Evolutionary conservation across 2,888 invertebrate genomes (phyloP).

Genomic region (Melanophora roralis): DNA sequence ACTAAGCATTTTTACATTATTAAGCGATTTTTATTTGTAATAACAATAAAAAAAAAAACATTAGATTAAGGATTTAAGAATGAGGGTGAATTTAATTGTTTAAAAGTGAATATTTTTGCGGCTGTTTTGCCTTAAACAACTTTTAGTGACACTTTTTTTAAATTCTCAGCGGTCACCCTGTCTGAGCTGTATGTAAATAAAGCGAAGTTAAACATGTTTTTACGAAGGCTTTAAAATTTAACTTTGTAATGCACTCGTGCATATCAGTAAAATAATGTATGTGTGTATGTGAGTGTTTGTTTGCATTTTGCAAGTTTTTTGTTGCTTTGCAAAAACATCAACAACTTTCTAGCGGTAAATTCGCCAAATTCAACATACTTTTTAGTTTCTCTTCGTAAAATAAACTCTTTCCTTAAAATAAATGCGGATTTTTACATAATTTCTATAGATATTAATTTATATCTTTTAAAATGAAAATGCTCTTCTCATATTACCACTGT

Average conservation of each 20-base stretch:
- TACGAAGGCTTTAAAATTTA: conserved; percentile 38
- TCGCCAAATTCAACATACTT: conserved; percentile 42
- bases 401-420: background rate
- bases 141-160: too few relatives aligned
- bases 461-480: background rate
- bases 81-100: too few relatives aligned
- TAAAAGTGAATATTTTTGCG: too few relatives aligned
- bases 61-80: too few relatives aligned
- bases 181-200: conserved; percentile 14
- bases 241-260: background rate
- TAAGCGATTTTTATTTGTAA: too few relatives aligned
- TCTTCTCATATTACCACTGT: background rate
- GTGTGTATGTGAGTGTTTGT: background rate
- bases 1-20: too few relatives aligned
- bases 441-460: too few relatives aligned
- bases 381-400: background rate
- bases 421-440: too few relatives aligned
- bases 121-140: too few relatives aligned
- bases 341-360: conserved; percentile 34
- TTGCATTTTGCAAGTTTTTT: conserved; percentile 17
- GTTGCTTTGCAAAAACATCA: background rate
- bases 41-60: too few relatives aligned
- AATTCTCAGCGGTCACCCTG: too few relatives aligned
- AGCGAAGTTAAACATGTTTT: conserved; percentile 46
- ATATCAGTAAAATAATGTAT: background rate